phyloP scores from a whole-genome alignment of 1,140 invertebrate genomes.

The Harpegnathos saltator region DNA sequence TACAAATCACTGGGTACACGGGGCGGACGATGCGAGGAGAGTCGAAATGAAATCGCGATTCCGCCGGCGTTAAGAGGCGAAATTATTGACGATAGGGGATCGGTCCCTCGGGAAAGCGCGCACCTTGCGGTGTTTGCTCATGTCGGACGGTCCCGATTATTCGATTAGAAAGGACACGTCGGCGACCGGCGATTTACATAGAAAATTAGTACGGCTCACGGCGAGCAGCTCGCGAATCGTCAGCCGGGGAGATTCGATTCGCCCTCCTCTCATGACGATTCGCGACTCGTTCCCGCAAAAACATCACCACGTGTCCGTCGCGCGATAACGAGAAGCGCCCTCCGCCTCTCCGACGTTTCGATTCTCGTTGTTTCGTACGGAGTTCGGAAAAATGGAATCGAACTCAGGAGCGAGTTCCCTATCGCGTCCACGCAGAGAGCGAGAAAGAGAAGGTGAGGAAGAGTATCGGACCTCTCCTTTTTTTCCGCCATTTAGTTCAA shows the following conservation, averaged over 20 bases:
- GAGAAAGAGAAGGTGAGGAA: no score
- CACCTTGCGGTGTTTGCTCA: background rate
- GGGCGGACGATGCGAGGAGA: slow-evolving; percentile 4
- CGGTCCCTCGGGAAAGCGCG: slow-evolving; percentile 11
- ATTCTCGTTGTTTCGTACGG: background rate
- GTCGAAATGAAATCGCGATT: slow-evolving; percentile 37
- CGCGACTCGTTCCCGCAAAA: background rate
- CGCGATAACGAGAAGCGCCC: background rate
- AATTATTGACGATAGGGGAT: slow-evolving; percentile 37
- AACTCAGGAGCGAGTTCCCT: background rate
- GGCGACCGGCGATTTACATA: background rate
- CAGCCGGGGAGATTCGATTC: background rate
- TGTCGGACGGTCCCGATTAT: background rate
- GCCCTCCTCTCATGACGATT: no score
- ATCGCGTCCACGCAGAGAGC: background rate
- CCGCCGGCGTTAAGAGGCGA: background rate
- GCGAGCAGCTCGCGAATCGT: background rate
- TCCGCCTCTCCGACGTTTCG: background rate
- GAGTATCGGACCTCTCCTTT: slow-evolving; percentile 14
- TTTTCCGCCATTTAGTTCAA: slow-evolving; percentile 60
- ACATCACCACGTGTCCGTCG: background rate
- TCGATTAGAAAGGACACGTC: background rate
- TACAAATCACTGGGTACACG: slow-evolving; percentile 45
- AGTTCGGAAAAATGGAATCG: background rate
- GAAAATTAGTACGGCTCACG: background rate